Percentiles rank a stretch among this genome's conserved stretches.
These are phyloP conservation scores for Temnothorax ravouxi DNA, from an alignment of 2,888 invertebrate species.

Conservation along the genomic window DNA sequence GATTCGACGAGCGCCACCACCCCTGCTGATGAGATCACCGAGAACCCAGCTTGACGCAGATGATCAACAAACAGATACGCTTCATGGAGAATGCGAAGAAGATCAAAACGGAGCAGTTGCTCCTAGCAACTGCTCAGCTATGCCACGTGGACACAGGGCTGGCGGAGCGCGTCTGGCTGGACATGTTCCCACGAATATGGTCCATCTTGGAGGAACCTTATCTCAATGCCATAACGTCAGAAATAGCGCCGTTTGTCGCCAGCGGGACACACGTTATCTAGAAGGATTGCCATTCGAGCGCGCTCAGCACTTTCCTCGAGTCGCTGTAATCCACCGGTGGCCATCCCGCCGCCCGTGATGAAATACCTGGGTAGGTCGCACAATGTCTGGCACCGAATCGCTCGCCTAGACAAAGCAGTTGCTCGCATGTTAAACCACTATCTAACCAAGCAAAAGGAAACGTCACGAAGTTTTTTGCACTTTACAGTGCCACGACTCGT, in stretches of 20 bases:
- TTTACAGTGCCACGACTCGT: constrained; percentile 98
- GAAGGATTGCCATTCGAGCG: constrained; percentile 97
- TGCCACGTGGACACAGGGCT: constrained; percentile 97
- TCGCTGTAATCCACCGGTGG: constrained; percentile 95
- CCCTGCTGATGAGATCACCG: constrained; percentile 81
- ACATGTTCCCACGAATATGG: constrained; percentile 96
- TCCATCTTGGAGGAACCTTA: constrained; percentile 94
- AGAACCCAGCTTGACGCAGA: constrained; percentile 87
- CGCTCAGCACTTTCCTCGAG: constrained; percentile 97
- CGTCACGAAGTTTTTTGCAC: constrained; percentile 95
- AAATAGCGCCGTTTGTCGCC: constrained; percentile 96
- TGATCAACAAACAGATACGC: constrained; percentile 92
- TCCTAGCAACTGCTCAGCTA: constrained; percentile 94
- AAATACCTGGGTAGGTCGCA: constrained; percentile 97
- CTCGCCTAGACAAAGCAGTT: too few species aligned
- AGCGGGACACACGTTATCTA: constrained; percentile 97
- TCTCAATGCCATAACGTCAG: constrained; percentile 93
- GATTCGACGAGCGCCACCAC: constrained; percentile 55
- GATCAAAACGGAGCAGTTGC: constrained; percentile 93
- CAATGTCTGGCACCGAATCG: constrained; percentile 98
- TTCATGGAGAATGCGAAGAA: constrained; percentile 93
- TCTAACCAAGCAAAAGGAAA: constrained; percentile 98
- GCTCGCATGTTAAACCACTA: constrained; percentile 98
- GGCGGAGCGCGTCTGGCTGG: constrained; percentile 96
- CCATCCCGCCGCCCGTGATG: constrained; percentile 94